Base-by-base conservation (phyloP, 2,888 invertebrate genomes). In the Imbricaverruca yamaguchii region DNA sequence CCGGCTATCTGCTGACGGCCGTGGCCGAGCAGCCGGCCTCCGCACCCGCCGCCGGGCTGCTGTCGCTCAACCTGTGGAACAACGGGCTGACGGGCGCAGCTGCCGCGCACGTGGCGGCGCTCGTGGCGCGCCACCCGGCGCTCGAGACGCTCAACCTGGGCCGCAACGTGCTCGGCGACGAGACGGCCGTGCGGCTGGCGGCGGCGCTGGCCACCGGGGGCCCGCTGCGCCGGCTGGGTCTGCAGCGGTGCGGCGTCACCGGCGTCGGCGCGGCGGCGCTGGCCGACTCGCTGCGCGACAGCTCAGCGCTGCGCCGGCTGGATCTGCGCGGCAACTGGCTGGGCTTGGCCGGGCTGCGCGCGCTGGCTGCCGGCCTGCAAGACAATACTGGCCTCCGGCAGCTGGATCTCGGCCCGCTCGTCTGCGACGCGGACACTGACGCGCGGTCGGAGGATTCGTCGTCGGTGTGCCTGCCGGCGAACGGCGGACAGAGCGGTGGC, bases 321-420 rank as follows among this genome's bases (percentile, higher is more conserved):
- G 96, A 96, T 87, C 89, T 96, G 56, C 90, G 95, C 23, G 94
- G 94, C 87, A 96, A 96, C 88, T 90, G 91, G 81, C 90, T 96
- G 81, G 92, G 92, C 86, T 90, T 91, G 77, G 91, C 90, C 67
- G 95, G 95, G 0, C 88, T 96, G 79, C 90, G 92, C 85, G 92
- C 92, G 11, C 90, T 96, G 57, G 89, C 91, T 18, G 88, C 90
- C 59, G 92, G 93, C 0, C 89, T 95, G 87, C 92, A 93, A 86
- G 92, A 92, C 59, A 95, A 95, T 87, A 90, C 89, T 56, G 91
- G 91, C 23, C 89, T 96, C 79, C 93, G 92, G 0, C 91, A 93
- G 85, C 90, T 96, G 39, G 94, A 95, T 86, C 88, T 96, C 81
- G 95, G 39, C 39, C 39, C 39, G 39, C 39, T 39, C 39, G 39